Evolutionary conservation across 1,140 invertebrate species (phyloP).

Genomic region (Thaumetopoea pityocampa): DNA sequence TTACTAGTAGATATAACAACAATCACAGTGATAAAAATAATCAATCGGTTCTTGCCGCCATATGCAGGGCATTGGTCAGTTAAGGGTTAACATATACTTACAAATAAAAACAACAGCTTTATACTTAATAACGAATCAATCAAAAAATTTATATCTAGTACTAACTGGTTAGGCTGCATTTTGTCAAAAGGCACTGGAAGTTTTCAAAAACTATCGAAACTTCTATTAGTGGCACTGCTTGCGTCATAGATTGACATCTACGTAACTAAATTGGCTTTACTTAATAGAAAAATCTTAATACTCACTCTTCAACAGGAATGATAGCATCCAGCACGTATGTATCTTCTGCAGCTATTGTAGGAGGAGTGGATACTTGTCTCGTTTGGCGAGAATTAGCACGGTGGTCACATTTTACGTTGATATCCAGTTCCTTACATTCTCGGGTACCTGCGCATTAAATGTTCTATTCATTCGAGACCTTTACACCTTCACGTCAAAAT

Average conservation of each 20-base stretch:
- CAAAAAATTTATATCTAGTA: too few relatives aligned
- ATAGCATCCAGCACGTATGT: constrained; percentile 87
- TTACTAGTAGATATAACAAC: too few relatives aligned
- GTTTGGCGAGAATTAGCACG: constrained; percentile 78
- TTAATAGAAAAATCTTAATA: constrained; percentile 24
- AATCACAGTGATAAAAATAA: too few relatives aligned
- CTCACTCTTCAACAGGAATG: constrained; percentile 90
- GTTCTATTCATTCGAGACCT: constrained; percentile 3
- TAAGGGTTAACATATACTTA: too few relatives aligned
- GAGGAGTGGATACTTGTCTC: constrained; percentile 75
- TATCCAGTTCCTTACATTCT: constrained; percentile 91
- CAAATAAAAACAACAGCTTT: too few relatives aligned
- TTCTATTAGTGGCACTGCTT: too few relatives aligned
- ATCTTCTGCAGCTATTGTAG: constrained; percentile 77
- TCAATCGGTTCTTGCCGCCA: too few relatives aligned
- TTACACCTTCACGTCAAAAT: not conserved
- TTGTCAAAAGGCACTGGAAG: too few relatives aligned
- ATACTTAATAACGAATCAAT: too few relatives aligned
- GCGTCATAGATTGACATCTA: not conserved
- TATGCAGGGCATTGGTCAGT: too few relatives aligned
- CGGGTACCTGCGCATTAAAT: constrained; percentile 62
- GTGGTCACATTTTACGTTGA: constrained; percentile 93
- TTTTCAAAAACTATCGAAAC: too few relatives aligned
- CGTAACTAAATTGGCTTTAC: not conserved
- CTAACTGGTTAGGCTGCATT: too few relatives aligned